Percentiles rank a stretch among this genome's conserved stretches.
Evolutionary conservation across 2,113 vertebrate genomes (phyloP).

Genomic region (Aphyosemion australe): DNA sequence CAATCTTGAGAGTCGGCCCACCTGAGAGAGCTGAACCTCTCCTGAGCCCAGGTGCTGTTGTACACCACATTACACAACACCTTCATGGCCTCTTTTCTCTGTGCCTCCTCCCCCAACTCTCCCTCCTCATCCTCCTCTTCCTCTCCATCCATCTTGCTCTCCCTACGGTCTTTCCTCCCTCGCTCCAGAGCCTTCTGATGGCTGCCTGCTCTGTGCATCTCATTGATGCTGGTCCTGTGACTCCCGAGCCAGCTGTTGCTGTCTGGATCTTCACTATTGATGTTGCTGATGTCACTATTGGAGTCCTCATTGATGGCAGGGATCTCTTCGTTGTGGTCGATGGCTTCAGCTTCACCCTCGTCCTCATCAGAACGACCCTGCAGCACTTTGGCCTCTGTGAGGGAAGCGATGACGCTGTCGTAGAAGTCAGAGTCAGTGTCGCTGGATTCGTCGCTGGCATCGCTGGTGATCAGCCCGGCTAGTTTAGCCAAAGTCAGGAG

Average conservation of each 20-base stretch:
- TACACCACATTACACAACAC: constrained; percentile 78
- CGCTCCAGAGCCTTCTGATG: constrained; percentile 61
- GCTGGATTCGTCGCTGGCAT: constrained; percentile 32
- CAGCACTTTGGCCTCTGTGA: constrained; percentile 50
- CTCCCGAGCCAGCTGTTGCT: constrained; percentile 40
- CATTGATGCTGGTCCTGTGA: constrained; percentile 58
- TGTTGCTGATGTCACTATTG: constrained; percentile 41
- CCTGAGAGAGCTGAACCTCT: constrained; percentile 74
- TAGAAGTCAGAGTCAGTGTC: constrained; percentile 60
- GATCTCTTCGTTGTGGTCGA: not conserved
- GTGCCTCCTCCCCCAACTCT: constrained; percentile 40
- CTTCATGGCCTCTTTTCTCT: constrained; percentile 77
- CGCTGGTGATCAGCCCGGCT: constrained; percentile 55
- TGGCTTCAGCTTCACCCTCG: constrained; percentile 8
- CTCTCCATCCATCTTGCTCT: constrained; percentile 59
- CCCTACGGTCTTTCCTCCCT: constrained; percentile 73
- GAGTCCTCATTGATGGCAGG: constrained; percentile 31
- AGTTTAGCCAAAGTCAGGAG: constrained; percentile 69
- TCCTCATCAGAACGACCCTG: constrained; percentile 14
- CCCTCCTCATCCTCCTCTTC: constrained; percentile 57
- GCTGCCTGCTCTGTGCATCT: constrained; percentile 39
- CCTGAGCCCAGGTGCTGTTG: constrained; percentile 78
- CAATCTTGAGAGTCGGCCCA: constrained; percentile 20
- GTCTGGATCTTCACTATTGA: constrained; percentile 50
- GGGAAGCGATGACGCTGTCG: constrained; percentile 53